Evolutionary conservation across 2,113 vertebrate species (phyloP), one percentile per base, ranked within the genome.

Genomic region (Trogon melanurus): DNA sequence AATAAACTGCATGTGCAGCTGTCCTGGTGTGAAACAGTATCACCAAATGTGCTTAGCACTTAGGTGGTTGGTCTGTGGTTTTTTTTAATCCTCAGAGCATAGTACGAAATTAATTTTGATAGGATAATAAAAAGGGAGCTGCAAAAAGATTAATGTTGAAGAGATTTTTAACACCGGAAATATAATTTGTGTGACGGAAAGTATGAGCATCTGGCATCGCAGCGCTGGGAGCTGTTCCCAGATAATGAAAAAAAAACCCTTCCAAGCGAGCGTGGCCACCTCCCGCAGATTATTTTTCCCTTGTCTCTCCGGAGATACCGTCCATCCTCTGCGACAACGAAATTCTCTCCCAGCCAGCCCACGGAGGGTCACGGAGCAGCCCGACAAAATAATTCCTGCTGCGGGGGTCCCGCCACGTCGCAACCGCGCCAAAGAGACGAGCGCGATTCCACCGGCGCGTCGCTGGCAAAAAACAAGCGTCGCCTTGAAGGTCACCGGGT

Each of bases 151-250:
- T 25, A 76, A 72, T 16, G 54, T 18, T 25, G 75, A 76, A 58
- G 85, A 64, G 51, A 47, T 91, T 69, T 73, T 88, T 89, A 89
- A 71, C 72, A 54, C 34, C 44, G 32, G 83, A 79, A 93, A 88
- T 73, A 11, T 3, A 32, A 71, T 94, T 93, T 82, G 61, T 93
- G 92, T 89, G 89, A 79, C 85, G 90, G 79, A 94, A 93, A 84
- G 70, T 34, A 36, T 5, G 54, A 91, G 86, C 87, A 82, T 53
- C 92, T 95, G 93, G 79, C 75, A 29, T 45, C 80, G 67, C 41
- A 41, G 10, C 61, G 19, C 50, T 58, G 61, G 13, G 50, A 61
- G 18, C 82, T 30, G 15, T 10, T 48, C 79, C 73, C 85, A 81
- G 69, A 34, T 34, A 45, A 86, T 56, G 61, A 36, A 62, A 54